Evolutionary conservation across 2,797 vertebrate species (phyloP), one percentile per base, ranked within the genome.

Genomic region (Siniperca undulata): DNA sequence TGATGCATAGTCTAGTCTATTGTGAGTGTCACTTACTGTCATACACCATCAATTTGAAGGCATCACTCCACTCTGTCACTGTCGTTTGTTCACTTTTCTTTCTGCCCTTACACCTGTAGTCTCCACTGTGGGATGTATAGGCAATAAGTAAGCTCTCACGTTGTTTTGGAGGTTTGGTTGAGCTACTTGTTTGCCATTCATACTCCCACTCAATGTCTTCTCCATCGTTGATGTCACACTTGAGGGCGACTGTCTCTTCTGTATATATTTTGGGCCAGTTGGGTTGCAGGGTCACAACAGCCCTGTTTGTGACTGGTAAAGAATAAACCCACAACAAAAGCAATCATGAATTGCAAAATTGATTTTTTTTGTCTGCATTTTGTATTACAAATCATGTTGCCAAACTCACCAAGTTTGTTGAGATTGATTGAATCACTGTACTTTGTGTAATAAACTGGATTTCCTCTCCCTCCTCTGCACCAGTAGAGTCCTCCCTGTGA

Each of bases 241-340:
- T 83, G 9, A 86, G 53, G 7, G 60, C 81, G 42, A 90, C 74
- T 7, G 7, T 68, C 17, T 86, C 82, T 58, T 69, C 74, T 8
- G 16, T 48, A 62, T 84, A 83, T 74, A 85, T 71, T 17, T 59
- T 20, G 2, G 76, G 7, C 65, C 78, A 74, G 16, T 56, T 71
- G 22, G 77, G 88, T 19, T 77, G 38, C 24, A 56, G 56, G 22
- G 34, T 81, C 61, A 83, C 40, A 78, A 64, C 48, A 50, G 80
- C 20, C 34, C 17, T 60, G 27, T 30, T 22, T 16, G 17, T 9
- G 2, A 50, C 71, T 82, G 55, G 42, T 38, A 2, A 42, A 56
- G 8, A 67, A 24, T 11, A 11, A 34, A 34, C 13, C n/a, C 27
- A 50, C 0, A 1, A 13, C 12, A 62, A 40, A 27, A 27, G 27